Percentiles rank a stretch among this genome's conserved stretches.
phyloP scores from a whole-genome alignment of 2,888 invertebrate genomes.

The Bombyx huttoni region DNA sequence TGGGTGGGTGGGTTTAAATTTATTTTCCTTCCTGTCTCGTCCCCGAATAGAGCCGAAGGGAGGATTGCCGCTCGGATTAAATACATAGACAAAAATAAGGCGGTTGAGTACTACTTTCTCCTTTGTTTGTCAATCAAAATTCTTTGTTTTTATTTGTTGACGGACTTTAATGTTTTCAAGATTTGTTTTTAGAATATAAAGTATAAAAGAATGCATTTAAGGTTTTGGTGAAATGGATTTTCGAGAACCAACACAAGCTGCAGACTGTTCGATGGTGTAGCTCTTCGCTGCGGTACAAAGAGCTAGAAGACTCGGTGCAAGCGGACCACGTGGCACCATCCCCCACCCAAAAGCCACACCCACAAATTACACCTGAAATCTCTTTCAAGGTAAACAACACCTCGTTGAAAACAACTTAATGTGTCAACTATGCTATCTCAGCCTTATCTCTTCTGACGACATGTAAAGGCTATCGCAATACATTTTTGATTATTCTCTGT shows the following conservation, averaged over 20 bases:
- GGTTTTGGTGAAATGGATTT: constrained; percentile 76
- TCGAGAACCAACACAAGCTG: constrained; percentile 81
- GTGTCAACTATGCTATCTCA: constrained; percentile 10
- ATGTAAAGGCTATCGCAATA: constrained; percentile 1
- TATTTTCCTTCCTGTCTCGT: too few relatives aligned
- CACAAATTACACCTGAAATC: constrained; percentile 44
- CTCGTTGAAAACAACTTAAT: constrained; percentile 1
- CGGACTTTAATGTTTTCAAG: not conserved
- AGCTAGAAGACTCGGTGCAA: constrained; percentile 47
- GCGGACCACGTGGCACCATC: constrained; percentile 28
- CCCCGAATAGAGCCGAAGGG: too few relatives aligned
- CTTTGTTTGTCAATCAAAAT: too few relatives aligned
- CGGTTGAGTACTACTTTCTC: too few relatives aligned
- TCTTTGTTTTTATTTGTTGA: constrained; percentile 1
- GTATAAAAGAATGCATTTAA: constrained; percentile 16
- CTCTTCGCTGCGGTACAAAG: constrained; percentile 62
- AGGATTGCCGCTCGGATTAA: too few relatives aligned
- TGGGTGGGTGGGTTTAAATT: too few relatives aligned
- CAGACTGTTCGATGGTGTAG: constrained; percentile 74
- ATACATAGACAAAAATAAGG: too few relatives aligned
- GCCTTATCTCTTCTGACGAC: constrained; percentile 1
- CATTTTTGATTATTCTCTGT: constrained; percentile 2
- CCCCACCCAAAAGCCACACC: constrained; percentile 32
- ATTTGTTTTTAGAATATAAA: not conserved
- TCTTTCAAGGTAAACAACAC: constrained; percentile 70